Base-by-base conservation (phyloP, 2,113 vertebrate species). In the Oncorhynchus kisutch region DNA sequence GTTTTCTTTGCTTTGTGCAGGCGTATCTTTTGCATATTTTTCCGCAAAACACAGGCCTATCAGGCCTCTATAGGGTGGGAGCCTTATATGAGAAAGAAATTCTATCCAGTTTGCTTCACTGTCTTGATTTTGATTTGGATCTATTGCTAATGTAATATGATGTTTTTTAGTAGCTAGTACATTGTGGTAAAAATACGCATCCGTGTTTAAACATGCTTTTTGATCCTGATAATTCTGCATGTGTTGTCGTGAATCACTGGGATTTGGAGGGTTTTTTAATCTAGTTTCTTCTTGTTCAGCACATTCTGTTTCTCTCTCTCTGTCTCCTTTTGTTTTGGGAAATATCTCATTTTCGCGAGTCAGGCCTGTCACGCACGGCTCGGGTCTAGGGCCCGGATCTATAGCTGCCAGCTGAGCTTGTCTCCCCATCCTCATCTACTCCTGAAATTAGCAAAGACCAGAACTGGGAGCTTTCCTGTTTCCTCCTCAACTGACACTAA, bases 281-380 rank as follows among this genome's bases (percentile, higher is more conserved):
- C 87, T 80, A 24, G 34, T 87, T 86, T 85, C 87, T 88, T 87
- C 70, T 86, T 72, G 82, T 87, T 90, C 85, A 86, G 87, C 87
- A 82, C 83, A 83, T 84, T 83, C 77, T 76, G 39, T 45, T 9
- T 72, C 67, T 39, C 67, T 70, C 72, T 34, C 13, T 72, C 67
- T 39, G 59, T 70, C 65, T 73, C 66, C 31, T 75, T 87, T 85
- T 90, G 90, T 90, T 90, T 92, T 90, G 90, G 91, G 90, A 91
- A 91, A 84, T 87, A 84, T 88, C 80, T 91, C 85, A 84, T 90
- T 89, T 86, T 90, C 22, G 80, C 90, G 89, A 91, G 88, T 91
- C 89, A 89, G 85, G 70, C 84, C 81, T 74, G 67, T 84, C 81
- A 70, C 49, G 77, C 83, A 88, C 79, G 78, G 68, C 82, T 87